These are phyloP conservation scores for Prinia subflava DNA, from an alignment of 2,113 vertebrate species.

Conservation along the genomic window DNA sequence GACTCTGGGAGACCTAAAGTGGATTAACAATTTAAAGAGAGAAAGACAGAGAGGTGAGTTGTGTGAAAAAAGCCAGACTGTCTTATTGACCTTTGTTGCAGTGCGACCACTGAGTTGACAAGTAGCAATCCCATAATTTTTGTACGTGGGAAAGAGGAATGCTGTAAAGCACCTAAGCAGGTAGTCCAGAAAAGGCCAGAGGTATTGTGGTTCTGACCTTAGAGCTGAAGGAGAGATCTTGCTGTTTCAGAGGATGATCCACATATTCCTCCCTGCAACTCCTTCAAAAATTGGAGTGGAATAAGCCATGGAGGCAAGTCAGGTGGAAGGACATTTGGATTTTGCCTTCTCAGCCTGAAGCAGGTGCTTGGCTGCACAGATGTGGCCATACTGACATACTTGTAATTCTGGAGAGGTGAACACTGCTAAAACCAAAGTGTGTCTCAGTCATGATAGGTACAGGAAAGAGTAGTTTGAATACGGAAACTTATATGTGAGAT, in stretches of 20 bases:
- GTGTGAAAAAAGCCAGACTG: neutral
- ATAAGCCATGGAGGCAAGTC: neutral
- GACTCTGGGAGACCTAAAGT: neutral
- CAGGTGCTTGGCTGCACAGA: neutral
- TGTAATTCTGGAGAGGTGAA: neutral
- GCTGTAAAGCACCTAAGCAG: neutral
- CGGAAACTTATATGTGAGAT: neutral
- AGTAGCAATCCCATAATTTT: neutral
- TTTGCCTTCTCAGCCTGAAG: neutral
- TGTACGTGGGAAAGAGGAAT: neutral
- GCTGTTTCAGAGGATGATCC: neutral
- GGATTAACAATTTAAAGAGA: neutral
- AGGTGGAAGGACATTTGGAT: neutral
- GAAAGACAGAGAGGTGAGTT: neutral
- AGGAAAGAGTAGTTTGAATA: neutral
- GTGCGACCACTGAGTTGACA: neutral
- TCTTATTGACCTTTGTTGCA: neutral
- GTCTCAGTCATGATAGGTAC: neutral
- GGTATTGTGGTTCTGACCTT: neutral
- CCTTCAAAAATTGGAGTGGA: neutral
- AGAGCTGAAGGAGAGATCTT: neutral
- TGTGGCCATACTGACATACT: neutral
- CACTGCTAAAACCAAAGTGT: neutral
- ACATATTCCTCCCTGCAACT: neutral
- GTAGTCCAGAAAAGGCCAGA: neutral